Conservation (phyloP, 2,113 vertebrate genomes). For the Poeciliopsis occidentalis region DNA sequence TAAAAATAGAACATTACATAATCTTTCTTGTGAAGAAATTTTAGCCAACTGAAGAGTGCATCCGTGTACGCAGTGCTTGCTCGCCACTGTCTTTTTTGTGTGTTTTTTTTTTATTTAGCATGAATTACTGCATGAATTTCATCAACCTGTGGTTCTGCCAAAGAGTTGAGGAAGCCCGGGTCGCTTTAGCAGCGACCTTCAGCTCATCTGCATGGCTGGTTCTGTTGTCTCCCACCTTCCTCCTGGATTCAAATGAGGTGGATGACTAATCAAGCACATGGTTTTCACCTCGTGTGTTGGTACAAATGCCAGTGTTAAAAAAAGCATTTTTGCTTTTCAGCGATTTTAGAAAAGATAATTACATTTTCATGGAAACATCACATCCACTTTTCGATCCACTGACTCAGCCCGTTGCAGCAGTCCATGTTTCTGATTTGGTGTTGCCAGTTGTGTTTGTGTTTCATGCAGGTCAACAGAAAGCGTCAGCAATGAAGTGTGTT, state of each 20-base stretch:
- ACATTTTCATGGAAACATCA: not conserved
- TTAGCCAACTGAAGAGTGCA: not conserved
- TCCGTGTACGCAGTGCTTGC: no score
- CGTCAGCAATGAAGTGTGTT: not conserved
- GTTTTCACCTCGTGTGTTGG: not conserved
- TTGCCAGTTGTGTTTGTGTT: not conserved
- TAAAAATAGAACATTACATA: not conserved
- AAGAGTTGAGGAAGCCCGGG: not conserved
- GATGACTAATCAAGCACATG: not conserved
- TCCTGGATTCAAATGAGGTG: not conserved
- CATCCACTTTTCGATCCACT: not conserved
- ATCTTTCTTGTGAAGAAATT: not conserved
- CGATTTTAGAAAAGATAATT: not conserved
- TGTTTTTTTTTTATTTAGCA: no score
- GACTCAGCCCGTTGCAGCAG: not conserved
- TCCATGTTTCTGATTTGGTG: not conserved
- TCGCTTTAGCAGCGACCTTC: not conserved
- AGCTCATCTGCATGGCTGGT: not conserved
- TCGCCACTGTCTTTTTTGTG: not conserved
- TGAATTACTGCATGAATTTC: not conserved
- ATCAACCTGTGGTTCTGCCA: no score
- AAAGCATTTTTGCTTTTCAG: not conserved
- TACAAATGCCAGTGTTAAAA: no score
- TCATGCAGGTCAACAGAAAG: not conserved
- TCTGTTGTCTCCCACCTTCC: not conserved